These are phyloP conservation scores for Hoplostethus mediterraneus DNA, from an alignment of 2,797 vertebrate genomes.

Conservation along the genomic window DNA sequence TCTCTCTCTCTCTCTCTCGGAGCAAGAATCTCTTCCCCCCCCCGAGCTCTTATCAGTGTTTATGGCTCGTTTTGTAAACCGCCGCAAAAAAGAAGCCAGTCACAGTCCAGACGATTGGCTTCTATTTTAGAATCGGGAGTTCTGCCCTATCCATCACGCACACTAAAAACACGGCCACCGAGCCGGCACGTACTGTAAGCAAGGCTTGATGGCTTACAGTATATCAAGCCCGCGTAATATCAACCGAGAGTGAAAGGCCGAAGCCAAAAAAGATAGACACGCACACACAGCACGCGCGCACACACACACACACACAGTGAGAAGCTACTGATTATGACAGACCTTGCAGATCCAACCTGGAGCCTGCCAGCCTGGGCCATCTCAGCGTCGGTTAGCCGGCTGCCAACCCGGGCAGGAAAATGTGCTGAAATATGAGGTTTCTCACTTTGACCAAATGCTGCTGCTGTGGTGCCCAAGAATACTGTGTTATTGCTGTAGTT, in stretches of 20 bases:
- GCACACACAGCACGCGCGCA: conserved; percentile 11
- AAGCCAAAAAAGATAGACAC: conserved; percentile 1
- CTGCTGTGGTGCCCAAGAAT: not conserved
- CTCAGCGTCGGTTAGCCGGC: no score
- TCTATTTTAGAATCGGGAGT: conserved; percentile 60
- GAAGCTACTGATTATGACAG: conserved; percentile 38
- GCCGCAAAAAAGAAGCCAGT: conserved; percentile 53
- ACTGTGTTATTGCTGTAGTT: not conserved
- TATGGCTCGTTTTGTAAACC: conserved; percentile 79
- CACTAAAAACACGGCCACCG: conserved; percentile 55
- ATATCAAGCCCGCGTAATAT: conserved; percentile 52
- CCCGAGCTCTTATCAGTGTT: conserved; percentile 76
- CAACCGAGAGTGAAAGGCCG: conserved; percentile 36
- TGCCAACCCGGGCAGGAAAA: conserved; percentile 7
- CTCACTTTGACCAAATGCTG: conserved; percentile 24
- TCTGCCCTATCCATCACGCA: conserved; percentile 61
- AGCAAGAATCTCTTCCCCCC: conserved; percentile 57
- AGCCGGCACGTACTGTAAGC: conserved; percentile 59
- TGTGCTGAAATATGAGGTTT: conserved; percentile 49
- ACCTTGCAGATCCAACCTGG: conserved; percentile 14
- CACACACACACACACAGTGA: not conserved
- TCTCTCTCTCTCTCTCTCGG: conserved; percentile 42
- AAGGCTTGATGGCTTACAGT: conserved; percentile 41
- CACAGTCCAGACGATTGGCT: conserved; percentile 42
- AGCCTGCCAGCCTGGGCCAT: no score